Evolutionary conservation across 2,888 invertebrate genomes (phyloP), one percentile per base, ranked within the genome.

Genomic region (Onchidella celtica): DNA sequence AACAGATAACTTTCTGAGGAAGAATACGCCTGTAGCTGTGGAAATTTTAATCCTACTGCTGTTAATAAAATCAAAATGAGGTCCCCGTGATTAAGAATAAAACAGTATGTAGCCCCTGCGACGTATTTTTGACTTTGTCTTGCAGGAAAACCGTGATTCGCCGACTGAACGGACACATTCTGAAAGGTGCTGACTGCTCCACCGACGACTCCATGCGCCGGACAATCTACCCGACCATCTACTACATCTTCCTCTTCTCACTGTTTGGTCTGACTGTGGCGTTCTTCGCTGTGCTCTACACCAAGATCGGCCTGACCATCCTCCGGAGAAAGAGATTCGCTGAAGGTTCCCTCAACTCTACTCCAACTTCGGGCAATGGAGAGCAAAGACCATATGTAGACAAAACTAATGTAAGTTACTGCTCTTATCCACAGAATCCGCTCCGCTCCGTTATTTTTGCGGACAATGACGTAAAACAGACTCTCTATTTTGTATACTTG

Each of bases 201-300:
- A 91, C 91, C 0, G 89, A 89, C 47, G 91, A 91, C 81, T 87
- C 87, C 4, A 85, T 90, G 81, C 82, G 85, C 21, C 85, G 86
- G 3, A 90, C 90, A 14, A 84, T 88, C 66, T 91, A 88, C 76
- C 90, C 91, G 9, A 89, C 87, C 59, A 75, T 90, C 69, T 91
- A 90, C 81, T 90, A 90, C 86, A 89, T 89, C 2, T 88, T 89
- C 81, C 87, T 91, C 3, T 89, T 89, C 76, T 79, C 88, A 0
- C 83, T 90, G n/a, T 91, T 91, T 79, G 83, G 89, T 59, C 84
- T 87, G 32, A 89, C 89, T 59, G 83, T 89, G 0, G 76, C 85
- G 9, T 89, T 90, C 82, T 90, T 91, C 75, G 85, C 88, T 4
- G 86, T 90, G 14, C 88, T 90, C 24, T 91, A 91, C 83, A 85